phyloP scores from a whole-genome alignment of 2,113 vertebrate species.

The Calonectris borealis region DNA sequence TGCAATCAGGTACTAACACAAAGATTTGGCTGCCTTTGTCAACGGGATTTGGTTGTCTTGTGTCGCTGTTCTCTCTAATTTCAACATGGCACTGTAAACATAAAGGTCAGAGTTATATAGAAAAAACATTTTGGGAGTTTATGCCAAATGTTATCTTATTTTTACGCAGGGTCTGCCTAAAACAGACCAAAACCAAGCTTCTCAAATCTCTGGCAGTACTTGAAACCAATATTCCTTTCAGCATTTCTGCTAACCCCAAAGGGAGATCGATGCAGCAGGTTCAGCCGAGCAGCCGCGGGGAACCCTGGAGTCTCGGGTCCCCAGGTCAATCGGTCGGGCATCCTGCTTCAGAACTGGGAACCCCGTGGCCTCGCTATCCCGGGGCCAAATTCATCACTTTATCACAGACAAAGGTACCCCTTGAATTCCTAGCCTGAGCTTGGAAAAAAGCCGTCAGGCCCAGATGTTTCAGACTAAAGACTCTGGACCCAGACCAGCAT shows the following conservation, averaged over 20 bases:
- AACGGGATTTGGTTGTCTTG: rapidly evolving
- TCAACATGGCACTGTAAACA: neutral
- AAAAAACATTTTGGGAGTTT: neutral
- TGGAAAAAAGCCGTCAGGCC: neutral
- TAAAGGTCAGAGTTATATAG: neutral
- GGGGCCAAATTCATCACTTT: neutral
- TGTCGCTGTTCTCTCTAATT: neutral
- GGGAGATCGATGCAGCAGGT: neutral
- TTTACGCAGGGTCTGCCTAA: rapidly evolving
- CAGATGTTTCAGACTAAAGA: constrained; percentile 32
- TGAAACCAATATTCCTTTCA: neutral
- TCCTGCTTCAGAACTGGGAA: neutral
- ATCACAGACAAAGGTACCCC: neutral
- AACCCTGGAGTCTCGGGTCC: neutral
- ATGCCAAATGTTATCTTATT: neutral
- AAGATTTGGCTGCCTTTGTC: rapidly evolving
- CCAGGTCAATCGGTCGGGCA: rapidly evolving
- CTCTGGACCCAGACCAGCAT: neutral
- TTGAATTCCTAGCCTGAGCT: neutral
- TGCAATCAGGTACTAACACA: neutral
- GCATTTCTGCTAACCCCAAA: neutral
- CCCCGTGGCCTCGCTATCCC: rapidly evolving
- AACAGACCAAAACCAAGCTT: neutral
- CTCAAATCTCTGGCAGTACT: neutral
- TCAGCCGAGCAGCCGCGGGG: rapidly evolving